phyloP scores from a whole-genome alignment of 2,888 invertebrate genomes.

The Agriopis aurantiaria region DNA sequence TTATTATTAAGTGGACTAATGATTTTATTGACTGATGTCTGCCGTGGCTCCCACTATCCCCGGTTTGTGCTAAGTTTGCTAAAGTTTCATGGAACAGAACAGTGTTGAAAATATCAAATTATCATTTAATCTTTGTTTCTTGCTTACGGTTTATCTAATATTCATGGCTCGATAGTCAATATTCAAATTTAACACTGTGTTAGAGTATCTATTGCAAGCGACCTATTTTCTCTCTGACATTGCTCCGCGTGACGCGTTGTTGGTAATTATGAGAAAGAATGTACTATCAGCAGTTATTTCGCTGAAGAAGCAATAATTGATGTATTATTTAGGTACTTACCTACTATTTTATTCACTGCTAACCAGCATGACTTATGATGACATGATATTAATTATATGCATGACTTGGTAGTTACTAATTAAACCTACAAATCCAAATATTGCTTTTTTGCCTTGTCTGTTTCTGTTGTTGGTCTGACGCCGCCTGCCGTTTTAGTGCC shows the following conservation, averaged over 20 bases:
- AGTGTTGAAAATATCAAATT: slow-evolving; percentile 9
- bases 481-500: not conserved
- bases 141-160: slow-evolving; percentile 3
- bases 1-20: slow-evolving; percentile 78
- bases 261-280: slow-evolving; percentile 54
- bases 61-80: slow-evolving; percentile 68
- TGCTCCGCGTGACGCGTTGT: slow-evolving; percentile 81
- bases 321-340: slow-evolving; percentile 1
- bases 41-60: slow-evolving; percentile 86
- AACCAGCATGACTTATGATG: slow-evolving; percentile 2
- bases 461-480: too few relatives aligned
- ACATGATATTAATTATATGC: slow-evolving; percentile 1
- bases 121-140: slow-evolving; percentile 5
- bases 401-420: not conserved
- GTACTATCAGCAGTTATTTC: slow-evolving; percentile 46
- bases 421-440: not conserved
- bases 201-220: slow-evolving; percentile 49
- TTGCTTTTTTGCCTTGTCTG: too few relatives aligned
- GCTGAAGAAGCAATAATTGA: slow-evolving; percentile 34
- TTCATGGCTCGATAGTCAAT: not conserved
- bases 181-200: slow-evolving; percentile 13
- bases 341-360: not conserved
- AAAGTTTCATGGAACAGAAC: slow-evolving; percentile 16
- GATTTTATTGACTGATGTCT: slow-evolving; percentile 86
- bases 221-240: slow-evolving; percentile 81